Evolutionary conservation across 2,113 vertebrate genomes (phyloP), one percentile per base, ranked within the genome.

Genomic region (Melierax canorus): DNA sequence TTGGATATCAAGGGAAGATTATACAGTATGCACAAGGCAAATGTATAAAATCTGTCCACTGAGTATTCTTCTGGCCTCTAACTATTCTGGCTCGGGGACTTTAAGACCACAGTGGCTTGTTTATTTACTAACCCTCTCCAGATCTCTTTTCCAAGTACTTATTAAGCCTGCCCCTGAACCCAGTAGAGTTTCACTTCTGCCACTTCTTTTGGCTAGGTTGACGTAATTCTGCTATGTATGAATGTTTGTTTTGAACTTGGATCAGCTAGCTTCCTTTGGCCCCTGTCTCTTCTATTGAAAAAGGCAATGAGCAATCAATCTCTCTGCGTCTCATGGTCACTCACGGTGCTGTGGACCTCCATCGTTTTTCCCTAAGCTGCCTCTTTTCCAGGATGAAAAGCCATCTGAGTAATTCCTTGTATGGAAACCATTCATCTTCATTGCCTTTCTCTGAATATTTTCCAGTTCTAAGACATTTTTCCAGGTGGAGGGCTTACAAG

Each of bases 221-320:
- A 46, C 15, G 15, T 59, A 89, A 77, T 80, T 96, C 75, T 91
- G 51, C 51, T 67, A 46, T 36, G 24, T 75, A 29, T 56, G 43
- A 88, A 88, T 88, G 43, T 67, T 92, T 89, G 67, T 77, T 94
- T 92, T 96, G 94, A 94, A 30, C 41, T 91, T 43, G 36, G 43
- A 91, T 91, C 83, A 94, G 1, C 26, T 36, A 43, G 20, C 48
- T 89, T 95, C 68, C 48, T 80, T 81, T 64, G 72, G 55, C 32
- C 38, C 15, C 34, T 21, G 4, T 51, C 59, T 91, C 46, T 36
- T 36, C 14, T 46, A 51, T 1, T 36, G 60, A 71, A 84, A 71
- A 46, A 63, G 21, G 38, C 41, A 63, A 55, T 15, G 29, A 86
- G n/a, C 32, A 74, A 84, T 77, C 50, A 3, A 36, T 88, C 27